Conservation (phyloP, 2,888 invertebrate genomes). For the Emmelina monodactyla region DNA sequence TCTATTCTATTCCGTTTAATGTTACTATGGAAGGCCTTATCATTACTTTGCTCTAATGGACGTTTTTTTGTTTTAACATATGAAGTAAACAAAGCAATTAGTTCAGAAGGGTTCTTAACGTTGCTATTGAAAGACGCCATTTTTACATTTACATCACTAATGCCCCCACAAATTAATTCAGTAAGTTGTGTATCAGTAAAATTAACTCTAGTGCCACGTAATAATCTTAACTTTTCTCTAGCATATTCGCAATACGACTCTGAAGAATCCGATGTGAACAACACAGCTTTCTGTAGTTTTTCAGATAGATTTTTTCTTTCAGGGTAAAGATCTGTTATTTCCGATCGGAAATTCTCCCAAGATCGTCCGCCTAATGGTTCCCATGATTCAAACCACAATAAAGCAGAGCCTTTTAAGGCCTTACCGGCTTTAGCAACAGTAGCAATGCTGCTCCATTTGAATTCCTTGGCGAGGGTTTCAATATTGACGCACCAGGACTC, state of each 20-base stretch:
- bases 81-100: conserved; percentile 16
- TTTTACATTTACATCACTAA: conserved; percentile 15
- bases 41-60: conserved; percentile 5
- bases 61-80: conserved; percentile 16
- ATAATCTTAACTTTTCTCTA: conserved; percentile 16
- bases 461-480: no score
- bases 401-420: conserved; percentile 17
- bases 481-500: no score
- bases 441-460: no score
- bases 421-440: no score
- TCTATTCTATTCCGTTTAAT: neutral
- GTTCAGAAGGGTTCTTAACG: conserved; percentile 14
- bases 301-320: conserved; percentile 14
- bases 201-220: conserved; percentile 10
- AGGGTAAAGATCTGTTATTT: conserved; percentile 8
- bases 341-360: conserved; percentile 15
- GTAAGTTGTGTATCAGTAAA: conserved; percentile 14
- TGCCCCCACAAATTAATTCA: conserved; percentile 15
- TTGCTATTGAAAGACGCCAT: conserved; percentile 18
- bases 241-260: conserved; percentile 18
- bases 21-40: neutral
- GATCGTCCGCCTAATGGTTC: conserved; percentile 7
- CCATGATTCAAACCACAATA: conserved; percentile 16
- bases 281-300: conserved; percentile 13
- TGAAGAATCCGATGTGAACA: conserved; percentile 13